Evolutionary conservation across 1,140 invertebrate genomes (phyloP).

Genomic region (Leguminivora glycinivorella): DNA sequence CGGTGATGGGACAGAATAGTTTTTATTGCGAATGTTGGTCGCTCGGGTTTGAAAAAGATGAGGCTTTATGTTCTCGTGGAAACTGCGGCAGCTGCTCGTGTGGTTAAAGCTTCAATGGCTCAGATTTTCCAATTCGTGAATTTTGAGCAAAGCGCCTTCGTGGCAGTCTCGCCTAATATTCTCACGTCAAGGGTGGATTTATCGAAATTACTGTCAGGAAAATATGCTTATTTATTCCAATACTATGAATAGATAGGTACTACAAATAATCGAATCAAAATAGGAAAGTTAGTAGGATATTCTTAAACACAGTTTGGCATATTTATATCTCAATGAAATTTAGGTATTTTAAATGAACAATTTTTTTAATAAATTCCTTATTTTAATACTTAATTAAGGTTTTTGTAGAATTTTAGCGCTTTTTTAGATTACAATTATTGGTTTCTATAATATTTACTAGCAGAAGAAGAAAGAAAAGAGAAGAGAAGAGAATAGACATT

Average conservation of each 20-base stretch:
- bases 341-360: no score
- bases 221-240: neutral
- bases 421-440: no score
- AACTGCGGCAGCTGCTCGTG: slow-evolving; percentile 26
- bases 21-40: slow-evolving; percentile 48
- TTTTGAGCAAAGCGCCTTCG: neutral
- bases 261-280: no score
- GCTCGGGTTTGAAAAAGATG: slow-evolving; percentile 20
- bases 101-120: slow-evolving; percentile 16
- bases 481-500: no score
- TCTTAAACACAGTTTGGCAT: no score
- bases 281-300: no score
- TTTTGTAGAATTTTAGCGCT: no score
- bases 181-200: neutral
- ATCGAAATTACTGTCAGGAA: neutral
- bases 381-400: no score
- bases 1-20: slow-evolving; percentile 50
- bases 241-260: neutral
- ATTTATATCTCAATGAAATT: no score
- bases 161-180: neutral
- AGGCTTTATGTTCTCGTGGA: slow-evolving; percentile 27
- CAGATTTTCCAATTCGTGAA: slow-evolving; percentile 20
- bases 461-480: no score
- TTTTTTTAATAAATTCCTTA: no score
- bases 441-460: no score